Conservation (phyloP, 2,888 invertebrate species). For the Ennomos quercinarius region DNA sequence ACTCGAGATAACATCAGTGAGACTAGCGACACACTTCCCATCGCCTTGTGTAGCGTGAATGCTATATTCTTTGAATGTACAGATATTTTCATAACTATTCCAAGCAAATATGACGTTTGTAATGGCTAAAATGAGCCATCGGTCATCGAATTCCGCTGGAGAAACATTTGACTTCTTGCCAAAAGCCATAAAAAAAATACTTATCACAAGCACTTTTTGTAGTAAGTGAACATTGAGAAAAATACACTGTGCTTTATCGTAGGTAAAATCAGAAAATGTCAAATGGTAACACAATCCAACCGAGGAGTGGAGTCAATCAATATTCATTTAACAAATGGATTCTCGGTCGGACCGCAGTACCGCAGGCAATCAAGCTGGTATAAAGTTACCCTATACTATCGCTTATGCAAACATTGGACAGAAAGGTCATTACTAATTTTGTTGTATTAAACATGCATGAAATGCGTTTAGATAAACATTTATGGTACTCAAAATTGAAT, state of each 20-base stretch:
- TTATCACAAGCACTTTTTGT: constrained; percentile 36
- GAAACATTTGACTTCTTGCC: constrained; percentile 51
- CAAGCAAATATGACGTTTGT: constrained; percentile 31
- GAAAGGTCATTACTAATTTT: constrained; percentile 14
- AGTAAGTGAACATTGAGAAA: constrained; percentile 15
- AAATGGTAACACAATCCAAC: constrained; percentile 34
- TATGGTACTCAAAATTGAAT: too few species aligned
- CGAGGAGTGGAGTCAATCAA: constrained; percentile 47
- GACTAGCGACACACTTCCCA: constrained; percentile 24
- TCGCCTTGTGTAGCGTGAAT: not conserved
- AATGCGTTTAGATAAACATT: too few species aligned
- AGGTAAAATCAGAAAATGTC: constrained; percentile 24
- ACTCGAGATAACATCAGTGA: constrained; percentile 23
- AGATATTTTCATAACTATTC: constrained; percentile 12
- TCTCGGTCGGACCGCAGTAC: constrained; percentile 30
- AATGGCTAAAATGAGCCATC: constrained; percentile 42
- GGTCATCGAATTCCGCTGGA: constrained; percentile 45
- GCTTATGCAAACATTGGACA: constrained; percentile 19
- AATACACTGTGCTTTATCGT: constrained; percentile 22
- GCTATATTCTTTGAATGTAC: constrained; percentile 17
- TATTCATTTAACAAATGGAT: constrained; percentile 57
- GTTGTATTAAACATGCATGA: constrained; percentile 15
- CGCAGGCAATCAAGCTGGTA: constrained; percentile 42
- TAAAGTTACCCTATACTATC: constrained; percentile 40
- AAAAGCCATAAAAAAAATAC: constrained; percentile 46